A percentile compares a stretch with the other conserved stretches of the same genome.
These are phyloP conservation scores for Agrenia bidenticulata DNA, from an alignment of 2,888 invertebrate genomes.

Conservation along the genomic window DNA sequence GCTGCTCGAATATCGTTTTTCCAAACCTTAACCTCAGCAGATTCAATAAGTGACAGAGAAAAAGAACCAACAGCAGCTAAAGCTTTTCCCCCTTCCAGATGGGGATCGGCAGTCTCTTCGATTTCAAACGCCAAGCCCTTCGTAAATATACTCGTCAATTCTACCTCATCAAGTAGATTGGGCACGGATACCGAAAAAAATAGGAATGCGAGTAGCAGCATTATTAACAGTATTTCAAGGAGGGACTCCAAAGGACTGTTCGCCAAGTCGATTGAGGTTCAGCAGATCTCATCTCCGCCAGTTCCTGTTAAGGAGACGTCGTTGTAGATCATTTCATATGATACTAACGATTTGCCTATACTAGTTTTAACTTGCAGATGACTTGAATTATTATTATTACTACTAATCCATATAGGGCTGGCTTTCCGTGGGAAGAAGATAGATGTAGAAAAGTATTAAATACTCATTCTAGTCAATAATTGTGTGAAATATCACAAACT, in stretches of 20 bases:
- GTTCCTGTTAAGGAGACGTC: constrained; percentile 33
- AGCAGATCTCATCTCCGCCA: constrained; percentile 36
- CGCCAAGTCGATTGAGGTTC: not conserved
- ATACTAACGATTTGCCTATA: too few relatives aligned
- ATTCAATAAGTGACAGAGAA: not conserved
- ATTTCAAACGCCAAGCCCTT: constrained; percentile 10
- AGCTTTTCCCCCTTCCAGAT: constrained; percentile 13
- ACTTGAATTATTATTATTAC: too few relatives aligned
- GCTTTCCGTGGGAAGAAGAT: too few relatives aligned
- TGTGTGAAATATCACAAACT: too few relatives aligned
- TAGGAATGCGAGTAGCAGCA: not conserved
- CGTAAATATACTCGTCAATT: constrained; percentile 30
- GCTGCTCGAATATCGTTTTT: constrained; percentile 44
- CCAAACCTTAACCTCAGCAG: constrained; percentile 28
- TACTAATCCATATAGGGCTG: too few relatives aligned
- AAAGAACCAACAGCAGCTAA: not conserved
- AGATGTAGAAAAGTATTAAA: constrained; percentile 1
- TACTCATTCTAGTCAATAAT: constrained; percentile 24
- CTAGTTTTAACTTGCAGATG: too few relatives aligned
- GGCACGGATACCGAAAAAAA: constrained; percentile 4
- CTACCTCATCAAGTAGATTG: constrained; percentile 39
- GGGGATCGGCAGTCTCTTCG: not conserved
- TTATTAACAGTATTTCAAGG: constrained; percentile 4
- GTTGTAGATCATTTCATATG: constrained; percentile 23
- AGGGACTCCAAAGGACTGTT: constrained; percentile 10